phyloP scores from a whole-genome alignment of 2,888 invertebrate species.

The Latheticus oryzae region DNA sequence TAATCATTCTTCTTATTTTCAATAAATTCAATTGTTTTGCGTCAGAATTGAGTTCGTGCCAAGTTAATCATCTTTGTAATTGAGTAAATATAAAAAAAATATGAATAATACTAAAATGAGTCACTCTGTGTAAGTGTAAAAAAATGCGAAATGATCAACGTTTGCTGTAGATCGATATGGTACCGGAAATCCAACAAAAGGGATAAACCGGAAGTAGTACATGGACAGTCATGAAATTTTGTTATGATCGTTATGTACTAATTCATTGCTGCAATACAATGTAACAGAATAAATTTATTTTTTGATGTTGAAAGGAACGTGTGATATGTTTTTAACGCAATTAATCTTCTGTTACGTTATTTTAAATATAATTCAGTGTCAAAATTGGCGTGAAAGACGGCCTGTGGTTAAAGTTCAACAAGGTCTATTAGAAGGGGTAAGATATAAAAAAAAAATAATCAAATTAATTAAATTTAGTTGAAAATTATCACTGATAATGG shows the following conservation, averaged over 20 bases:
- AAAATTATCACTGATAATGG: constrained; percentile 72
- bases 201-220: constrained; percentile 52
- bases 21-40: no score
- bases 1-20: no score
- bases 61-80: no score
- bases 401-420: constrained; percentile 70
- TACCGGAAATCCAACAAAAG: constrained; percentile 53
- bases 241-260: constrained; percentile 44
- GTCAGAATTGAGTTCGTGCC: no score
- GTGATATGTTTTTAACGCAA: constrained; percentile 33
- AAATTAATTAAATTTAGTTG: constrained; percentile 17
- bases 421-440: constrained; percentile 72
- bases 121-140: constrained; percentile 8
- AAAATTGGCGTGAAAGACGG: constrained; percentile 51
- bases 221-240: constrained; percentile 49
- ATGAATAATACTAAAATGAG: no score
- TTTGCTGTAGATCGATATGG: constrained; percentile 39
- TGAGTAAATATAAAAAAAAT: no score
- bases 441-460: no score
- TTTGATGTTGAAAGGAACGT: constrained; percentile 18
- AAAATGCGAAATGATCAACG: constrained; percentile 2
- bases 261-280: constrained; percentile 37
- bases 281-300: constrained; percentile 37
- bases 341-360: constrained; percentile 25
- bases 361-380: constrained; percentile 33